Evolutionary conservation across 2,888 invertebrate species (phyloP).

Genomic region (Chalcis sispes): DNA sequence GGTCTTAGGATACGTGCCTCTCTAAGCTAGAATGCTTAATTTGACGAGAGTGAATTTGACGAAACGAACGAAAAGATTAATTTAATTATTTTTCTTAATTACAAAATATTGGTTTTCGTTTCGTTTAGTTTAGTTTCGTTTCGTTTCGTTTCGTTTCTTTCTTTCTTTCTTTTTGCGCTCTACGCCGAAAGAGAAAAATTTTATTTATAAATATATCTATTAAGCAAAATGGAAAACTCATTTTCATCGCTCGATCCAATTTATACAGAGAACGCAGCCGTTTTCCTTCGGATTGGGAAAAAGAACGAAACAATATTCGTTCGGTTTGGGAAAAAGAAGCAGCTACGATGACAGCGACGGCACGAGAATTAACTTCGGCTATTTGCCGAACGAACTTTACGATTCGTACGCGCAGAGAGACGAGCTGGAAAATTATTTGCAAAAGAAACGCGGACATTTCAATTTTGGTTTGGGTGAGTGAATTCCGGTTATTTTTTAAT

Average conservation of each 20-base stretch:
- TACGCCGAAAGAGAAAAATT: neutral
- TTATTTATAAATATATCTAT: neutral
- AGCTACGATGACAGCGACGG: slow-evolving; percentile 49
- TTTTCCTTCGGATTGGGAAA: slow-evolving; percentile 86
- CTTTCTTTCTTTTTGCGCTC: neutral
- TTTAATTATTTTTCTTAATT: too few relatives aligned
- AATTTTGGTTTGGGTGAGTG: slow-evolving; percentile 80
- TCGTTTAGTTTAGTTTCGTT: too few relatives aligned
- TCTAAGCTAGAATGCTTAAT: too few relatives aligned
- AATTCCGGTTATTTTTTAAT: slow-evolving; percentile 58
- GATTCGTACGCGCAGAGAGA: slow-evolving; percentile 27
- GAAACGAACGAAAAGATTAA: too few relatives aligned
- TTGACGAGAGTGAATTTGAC: too few relatives aligned
- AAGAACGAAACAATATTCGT: slow-evolving; percentile 74
- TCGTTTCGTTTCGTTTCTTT: too few relatives aligned
- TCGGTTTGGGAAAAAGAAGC: slow-evolving; percentile 66
- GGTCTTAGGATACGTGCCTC: too few relatives aligned
- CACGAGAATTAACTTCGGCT: slow-evolving; percentile 8
- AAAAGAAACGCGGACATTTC: slow-evolving; percentile 79
- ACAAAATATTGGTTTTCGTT: too few relatives aligned
- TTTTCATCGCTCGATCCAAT: neutral
- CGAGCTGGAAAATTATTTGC: slow-evolving; percentile 71
- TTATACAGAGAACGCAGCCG: slow-evolving; percentile 78
- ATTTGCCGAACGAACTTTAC: slow-evolving; percentile 23
- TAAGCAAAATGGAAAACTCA: too few relatives aligned